These are phyloP conservation scores for Coptotermes formosanus DNA, from an alignment of 1,140 invertebrate species.

Conservation along the genomic window DNA sequence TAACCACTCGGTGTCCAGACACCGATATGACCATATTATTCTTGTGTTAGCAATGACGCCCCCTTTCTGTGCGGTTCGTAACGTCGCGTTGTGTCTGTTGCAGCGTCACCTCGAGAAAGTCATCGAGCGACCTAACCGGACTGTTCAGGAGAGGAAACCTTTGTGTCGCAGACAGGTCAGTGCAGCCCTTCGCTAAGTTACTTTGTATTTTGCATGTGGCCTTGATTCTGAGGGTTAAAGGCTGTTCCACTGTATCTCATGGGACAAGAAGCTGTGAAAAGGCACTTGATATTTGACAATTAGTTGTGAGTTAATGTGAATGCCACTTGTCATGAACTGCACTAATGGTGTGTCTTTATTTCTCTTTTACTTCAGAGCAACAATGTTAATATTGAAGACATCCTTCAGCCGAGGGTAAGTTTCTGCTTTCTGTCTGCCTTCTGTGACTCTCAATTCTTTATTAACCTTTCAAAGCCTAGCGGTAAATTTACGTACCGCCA, in stretches of 20 bases:
- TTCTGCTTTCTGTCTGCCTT: not conserved
- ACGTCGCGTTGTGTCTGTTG: constrained; percentile 39
- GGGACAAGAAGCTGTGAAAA: too few species aligned
- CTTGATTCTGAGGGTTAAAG: too few species aligned
- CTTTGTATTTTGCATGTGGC: not conserved
- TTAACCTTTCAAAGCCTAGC: too few species aligned
- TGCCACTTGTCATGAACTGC: too few species aligned
- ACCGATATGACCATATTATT: too few species aligned
- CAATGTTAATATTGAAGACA: constrained; percentile 68
- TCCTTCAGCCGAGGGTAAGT: constrained; percentile 59
- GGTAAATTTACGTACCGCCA: too few species aligned
- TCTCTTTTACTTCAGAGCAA: constrained; percentile 55
- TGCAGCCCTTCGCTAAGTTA: not conserved
- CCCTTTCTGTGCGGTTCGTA: not conserved
- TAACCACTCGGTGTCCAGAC: too few species aligned
- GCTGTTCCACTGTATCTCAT: too few species aligned
- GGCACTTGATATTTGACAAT: too few species aligned
- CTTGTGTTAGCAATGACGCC: too few species aligned
- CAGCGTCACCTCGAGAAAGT: constrained; percentile 82
- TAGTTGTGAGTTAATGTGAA: too few species aligned
- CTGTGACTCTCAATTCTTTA: too few species aligned
- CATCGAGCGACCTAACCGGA: constrained; percentile 67
- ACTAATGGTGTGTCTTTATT: constrained; percentile 29
- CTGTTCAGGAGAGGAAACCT: constrained; percentile 57
- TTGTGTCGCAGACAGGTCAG: constrained; percentile 64